A percentile compares a stretch with the other conserved stretches of the same genome.
Evolutionary conservation across 2,888 invertebrate species (phyloP).

Genomic region (Ennomos fuscantarius): DNA sequence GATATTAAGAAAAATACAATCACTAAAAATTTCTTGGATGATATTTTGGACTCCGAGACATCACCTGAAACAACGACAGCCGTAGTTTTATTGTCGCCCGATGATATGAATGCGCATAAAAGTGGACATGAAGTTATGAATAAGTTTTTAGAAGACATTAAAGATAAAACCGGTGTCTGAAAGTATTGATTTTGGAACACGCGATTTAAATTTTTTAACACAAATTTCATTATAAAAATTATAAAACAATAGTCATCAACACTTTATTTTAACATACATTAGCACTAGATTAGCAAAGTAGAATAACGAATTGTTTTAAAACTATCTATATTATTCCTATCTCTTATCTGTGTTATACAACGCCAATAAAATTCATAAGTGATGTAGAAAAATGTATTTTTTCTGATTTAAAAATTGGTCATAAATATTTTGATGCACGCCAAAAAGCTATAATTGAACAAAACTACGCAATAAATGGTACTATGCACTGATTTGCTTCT

Average conservation of each 20-base stretch:
- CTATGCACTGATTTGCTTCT: conserved; percentile 25
- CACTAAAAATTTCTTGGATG: conserved; percentile 73
- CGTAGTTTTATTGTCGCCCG: conserved; percentile 47
- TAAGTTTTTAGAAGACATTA: conserved; percentile 60
- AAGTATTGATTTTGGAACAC: too few relatives aligned
- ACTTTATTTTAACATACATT: neutral
- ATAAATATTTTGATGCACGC: conserved; percentile 18
- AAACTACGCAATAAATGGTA: conserved; percentile 26
- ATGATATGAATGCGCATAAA: conserved; percentile 54
- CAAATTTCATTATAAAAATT: too few relatives aligned
- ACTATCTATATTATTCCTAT: neutral
- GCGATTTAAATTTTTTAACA: too few relatives aligned
- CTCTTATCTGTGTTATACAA: neutral
- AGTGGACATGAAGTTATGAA: conserved; percentile 58
- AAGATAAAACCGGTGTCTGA: conserved; percentile 37
- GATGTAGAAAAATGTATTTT: too few relatives aligned
- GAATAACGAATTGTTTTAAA: conserved; percentile 7
- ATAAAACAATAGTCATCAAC: too few relatives aligned
- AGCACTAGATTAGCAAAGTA: conserved; percentile 21
- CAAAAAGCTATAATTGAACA: conserved; percentile 22
- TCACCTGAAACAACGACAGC: conserved; percentile 56
- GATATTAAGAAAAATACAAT: conserved; percentile 63
- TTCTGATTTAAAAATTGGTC: conserved; percentile 16
- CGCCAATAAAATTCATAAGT: too few relatives aligned
- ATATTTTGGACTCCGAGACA: conserved; percentile 71